Percentiles rank a stretch among this genome's conserved stretches.
Evolutionary conservation across 1,140 invertebrate species (phyloP).

Genomic region (Apolygus lucorum): DNA sequence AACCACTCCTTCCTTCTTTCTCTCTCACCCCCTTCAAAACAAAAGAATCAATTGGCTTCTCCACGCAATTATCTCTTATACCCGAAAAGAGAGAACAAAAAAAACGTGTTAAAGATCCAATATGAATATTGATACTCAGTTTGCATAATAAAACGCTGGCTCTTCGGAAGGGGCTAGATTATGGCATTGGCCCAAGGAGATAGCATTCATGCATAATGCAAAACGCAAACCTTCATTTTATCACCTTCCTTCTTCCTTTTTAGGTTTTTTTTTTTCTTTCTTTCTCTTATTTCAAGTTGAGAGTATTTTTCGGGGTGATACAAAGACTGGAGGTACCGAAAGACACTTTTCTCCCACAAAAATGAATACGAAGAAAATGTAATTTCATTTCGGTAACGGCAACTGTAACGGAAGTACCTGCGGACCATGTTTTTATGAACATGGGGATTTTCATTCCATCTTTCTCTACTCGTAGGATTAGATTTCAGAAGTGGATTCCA

Average conservation of each 20-base stretch:
- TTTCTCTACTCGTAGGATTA: too few species aligned
- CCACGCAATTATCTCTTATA: neutral
- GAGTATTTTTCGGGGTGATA: neutral
- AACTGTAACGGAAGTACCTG: too few species aligned
- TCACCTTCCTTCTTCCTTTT: constrained; percentile 6
- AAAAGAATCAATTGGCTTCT: neutral
- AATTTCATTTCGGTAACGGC: neutral
- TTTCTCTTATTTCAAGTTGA: neutral
- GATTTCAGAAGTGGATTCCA: too few species aligned
- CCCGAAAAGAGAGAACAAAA: neutral
- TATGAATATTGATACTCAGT: neutral
- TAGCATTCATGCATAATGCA: constrained; percentile 21
- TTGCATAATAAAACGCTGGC: neutral
- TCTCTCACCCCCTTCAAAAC: too few species aligned
- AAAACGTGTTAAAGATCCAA: neutral
- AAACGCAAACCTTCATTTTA: constrained; percentile 12
- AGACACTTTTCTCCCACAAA: neutral
- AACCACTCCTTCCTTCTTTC: too few species aligned
- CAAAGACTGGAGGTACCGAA: neutral
- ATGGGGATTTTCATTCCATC: too few species aligned
- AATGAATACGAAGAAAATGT: neutral
- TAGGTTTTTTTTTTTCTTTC: neutral
- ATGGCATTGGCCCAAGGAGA: neutral
- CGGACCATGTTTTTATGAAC: too few species aligned
- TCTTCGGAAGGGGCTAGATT: too few species aligned